These are phyloP conservation scores for Chelon labrosus DNA, from an alignment of 2,797 vertebrate species.

Conservation along the genomic window DNA sequence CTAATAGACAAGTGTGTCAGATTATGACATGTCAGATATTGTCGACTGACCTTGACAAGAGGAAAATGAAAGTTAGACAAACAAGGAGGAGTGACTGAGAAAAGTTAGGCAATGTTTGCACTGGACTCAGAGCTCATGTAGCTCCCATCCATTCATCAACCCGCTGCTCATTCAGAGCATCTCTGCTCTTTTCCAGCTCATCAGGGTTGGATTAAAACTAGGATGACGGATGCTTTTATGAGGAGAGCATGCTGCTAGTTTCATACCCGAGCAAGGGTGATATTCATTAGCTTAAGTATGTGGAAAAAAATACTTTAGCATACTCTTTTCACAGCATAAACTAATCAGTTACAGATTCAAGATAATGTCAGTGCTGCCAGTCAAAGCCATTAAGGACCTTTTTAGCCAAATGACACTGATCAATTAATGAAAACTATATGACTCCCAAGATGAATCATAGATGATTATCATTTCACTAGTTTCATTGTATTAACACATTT, in stretches of 20 bases:
- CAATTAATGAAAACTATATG: neutral
- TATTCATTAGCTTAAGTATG: constrained; percentile 61
- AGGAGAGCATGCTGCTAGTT: constrained; percentile 2
- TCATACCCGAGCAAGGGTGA: constrained; percentile 20
- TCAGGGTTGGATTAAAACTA: constrained; percentile 64
- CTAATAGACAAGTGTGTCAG: too few relatives aligned
- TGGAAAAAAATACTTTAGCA: constrained; percentile 32
- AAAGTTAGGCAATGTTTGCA: too few relatives aligned
- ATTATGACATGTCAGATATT: too few relatives aligned
- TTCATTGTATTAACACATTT: too few relatives aligned
- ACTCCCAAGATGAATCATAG: neutral
- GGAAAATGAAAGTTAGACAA: too few relatives aligned
- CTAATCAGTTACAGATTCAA: constrained; percentile 28
- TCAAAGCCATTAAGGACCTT: neutral
- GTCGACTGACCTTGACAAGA: too few relatives aligned
- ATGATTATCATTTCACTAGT: too few relatives aligned
- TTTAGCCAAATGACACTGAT: neutral
- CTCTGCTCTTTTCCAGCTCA: constrained; percentile 71
- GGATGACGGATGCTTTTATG: constrained; percentile 65
- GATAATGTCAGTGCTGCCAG: constrained; percentile 39
- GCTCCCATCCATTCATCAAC: constrained; percentile 64
- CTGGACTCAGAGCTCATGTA: neutral
- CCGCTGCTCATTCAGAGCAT: constrained; percentile 51
- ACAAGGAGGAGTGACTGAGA: too few relatives aligned
- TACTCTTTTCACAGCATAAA: neutral